Base-by-base conservation (phyloP, 2,888 invertebrate species). In the Trichopoda pennipes region DNA sequence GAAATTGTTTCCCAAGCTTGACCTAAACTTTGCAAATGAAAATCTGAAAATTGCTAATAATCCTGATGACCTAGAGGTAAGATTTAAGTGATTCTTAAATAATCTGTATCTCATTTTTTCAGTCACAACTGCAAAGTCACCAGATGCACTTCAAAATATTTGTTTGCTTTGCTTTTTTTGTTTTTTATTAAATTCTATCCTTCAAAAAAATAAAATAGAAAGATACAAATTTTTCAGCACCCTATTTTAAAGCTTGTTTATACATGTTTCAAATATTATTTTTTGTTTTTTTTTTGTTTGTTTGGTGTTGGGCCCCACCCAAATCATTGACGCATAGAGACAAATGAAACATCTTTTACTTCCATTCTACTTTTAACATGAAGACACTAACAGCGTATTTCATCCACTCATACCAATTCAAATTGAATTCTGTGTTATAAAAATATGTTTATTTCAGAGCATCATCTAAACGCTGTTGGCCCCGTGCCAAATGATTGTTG, bases 241-340 rank as follows among this genome's bases (percentile, higher is more conserved):
- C 55, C 63, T 35, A 55, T 17, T 63, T 73, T 55, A 58, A 17
- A 53, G 14, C 56, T 70, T 70, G 47, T 49, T 69, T 76, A 61
- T 69, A 44, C 16, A 42, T 64, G n/a, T 64, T 19, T 66, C 8
- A 32, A 56, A 66, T 47, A 72, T 61, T 63, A 60, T 72, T 21
- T 60, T 53, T 53, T 60, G n/a, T 28, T 28, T 28, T 28, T 28
- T 28, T 44, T 74, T 74, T 73, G 60, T 38, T 55, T 58, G 53
- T 74, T 74, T 73, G 60, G 72, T 76, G 61, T 68, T 49, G 82
- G 82, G 75, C 82, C 79, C 75, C 82, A 82, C 82, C 82, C 82
- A 82, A 72, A 75, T 68, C 82, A 79, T 79, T 79, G 72, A 79
- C 79, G 75, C 68, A 79, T 79, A 61, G 19, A 75, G 61, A 68